Percentiles rank a stretch among this genome's conserved stretches.
phyloP scores from a whole-genome alignment of 2,113 vertebrate genomes.

The Ochotona princeps region DNA sequence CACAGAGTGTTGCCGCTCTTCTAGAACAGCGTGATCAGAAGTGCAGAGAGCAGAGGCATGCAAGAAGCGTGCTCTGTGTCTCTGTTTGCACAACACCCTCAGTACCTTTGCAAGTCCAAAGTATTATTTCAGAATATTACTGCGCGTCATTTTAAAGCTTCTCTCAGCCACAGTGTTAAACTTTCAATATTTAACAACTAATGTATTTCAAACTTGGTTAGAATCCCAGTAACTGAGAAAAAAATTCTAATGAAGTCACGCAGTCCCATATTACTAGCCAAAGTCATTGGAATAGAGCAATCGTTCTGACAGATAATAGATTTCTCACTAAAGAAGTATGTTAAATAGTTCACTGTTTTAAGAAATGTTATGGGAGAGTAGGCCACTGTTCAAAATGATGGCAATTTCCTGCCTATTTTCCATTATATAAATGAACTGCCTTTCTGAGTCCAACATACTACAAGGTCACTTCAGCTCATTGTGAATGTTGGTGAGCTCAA shows the following conservation, averaged over 20 bases:
- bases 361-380: neutral
- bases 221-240: neutral
- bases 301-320: neutral
- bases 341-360: neutral
- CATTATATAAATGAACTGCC: neutral
- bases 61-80: neutral
- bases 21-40: neutral
- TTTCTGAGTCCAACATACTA: neutral
- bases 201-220: slow-evolving; percentile 38
- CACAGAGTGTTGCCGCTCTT: neutral
- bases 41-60: neutral
- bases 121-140: neutral
- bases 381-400: neutral
- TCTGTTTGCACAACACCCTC: neutral
- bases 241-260: neutral
- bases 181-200: neutral
- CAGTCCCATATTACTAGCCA: neutral
- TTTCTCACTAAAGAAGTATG: neutral
- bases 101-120: neutral
- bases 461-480: neutral
- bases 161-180: neutral
- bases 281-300: neutral
- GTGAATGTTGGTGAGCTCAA: neutral
- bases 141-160: neutral
- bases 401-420: neutral